Conservation (phyloP, 2,797 vertebrate genomes). For the Liparis tanakae region DNA sequence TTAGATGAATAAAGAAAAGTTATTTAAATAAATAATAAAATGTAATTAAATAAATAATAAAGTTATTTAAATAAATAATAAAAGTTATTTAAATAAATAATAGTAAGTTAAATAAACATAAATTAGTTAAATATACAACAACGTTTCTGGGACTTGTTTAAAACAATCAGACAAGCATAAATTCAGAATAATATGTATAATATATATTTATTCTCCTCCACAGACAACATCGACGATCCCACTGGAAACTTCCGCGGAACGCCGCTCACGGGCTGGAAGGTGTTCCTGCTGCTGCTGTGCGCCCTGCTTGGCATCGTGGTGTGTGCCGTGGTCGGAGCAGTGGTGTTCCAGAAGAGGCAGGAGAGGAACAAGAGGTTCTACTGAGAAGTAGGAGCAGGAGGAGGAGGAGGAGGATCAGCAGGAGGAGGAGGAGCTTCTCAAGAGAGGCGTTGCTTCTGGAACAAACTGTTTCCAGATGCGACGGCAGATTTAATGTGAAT, state of each 20-base stretch:
- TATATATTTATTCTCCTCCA: neutral
- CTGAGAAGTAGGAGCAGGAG: conserved; percentile 76
- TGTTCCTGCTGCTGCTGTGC: conserved; percentile 94
- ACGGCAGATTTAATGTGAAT: conserved; percentile 77
- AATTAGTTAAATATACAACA: no score
- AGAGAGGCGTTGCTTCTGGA: conserved; percentile 26
- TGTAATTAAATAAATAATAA: no score
- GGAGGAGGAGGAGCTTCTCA: conserved; percentile 16
- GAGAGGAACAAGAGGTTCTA: conserved; percentile 99
- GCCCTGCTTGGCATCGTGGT: conserved; percentile 94
- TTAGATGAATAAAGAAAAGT: no score
- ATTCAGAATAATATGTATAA: neutral
- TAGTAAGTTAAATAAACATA: no score
- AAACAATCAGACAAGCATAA: neutral
- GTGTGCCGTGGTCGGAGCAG: conserved; percentile 94
- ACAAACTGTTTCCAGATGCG: conserved; percentile 51
- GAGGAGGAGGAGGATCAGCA: conserved; percentile 13
- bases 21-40: no score
- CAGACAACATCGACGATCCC: conserved; percentile 96
- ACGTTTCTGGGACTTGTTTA: neutral
- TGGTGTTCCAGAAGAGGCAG: conserved; percentile 98
- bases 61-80: no score
- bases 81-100: no score
- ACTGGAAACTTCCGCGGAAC: conserved; percentile 95
- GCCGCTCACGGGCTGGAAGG: conserved; percentile 96